A percentile compares a stretch with the other conserved stretches of the same genome.
These are phyloP conservation scores for Mylabris phalerata DNA, from an alignment of 1,140 invertebrate species.

Conservation along the genomic window DNA sequence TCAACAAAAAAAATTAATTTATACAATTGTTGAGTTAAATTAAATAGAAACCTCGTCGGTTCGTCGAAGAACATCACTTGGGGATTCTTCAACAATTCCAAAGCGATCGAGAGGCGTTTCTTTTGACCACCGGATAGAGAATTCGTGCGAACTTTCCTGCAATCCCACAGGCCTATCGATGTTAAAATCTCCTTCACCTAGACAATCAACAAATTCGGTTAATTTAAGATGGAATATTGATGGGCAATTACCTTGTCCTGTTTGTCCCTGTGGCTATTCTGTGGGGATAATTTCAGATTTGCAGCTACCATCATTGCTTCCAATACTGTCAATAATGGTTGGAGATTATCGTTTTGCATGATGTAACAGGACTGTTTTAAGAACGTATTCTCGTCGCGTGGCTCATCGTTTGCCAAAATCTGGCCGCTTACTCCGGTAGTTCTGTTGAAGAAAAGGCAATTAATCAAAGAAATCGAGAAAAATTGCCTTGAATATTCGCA, in stretches of 20 bases:
- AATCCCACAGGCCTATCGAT: conserved; percentile 59
- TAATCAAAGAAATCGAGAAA: too few relatives aligned
- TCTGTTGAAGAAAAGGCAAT: conserved; percentile 34
- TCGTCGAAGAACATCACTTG: conserved; percentile 90
- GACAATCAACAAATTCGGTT: conserved; percentile 12
- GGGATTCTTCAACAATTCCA: conserved; percentile 80
- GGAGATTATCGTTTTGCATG: conserved; percentile 80
- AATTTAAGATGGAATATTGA: too few relatives aligned
- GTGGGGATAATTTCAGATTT: conserved; percentile 70
- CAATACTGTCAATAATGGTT: conserved; percentile 71
- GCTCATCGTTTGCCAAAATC: conserved; percentile 51
- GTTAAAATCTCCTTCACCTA: conserved; percentile 66
- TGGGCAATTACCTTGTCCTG: conserved; percentile 46
- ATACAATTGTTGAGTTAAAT: neutral
- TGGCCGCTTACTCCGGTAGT: conserved; percentile 45
- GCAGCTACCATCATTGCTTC: conserved; percentile 79
- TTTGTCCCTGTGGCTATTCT: conserved; percentile 54
- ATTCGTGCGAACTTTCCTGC: conserved; percentile 58
- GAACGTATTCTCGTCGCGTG: conserved; percentile 55
- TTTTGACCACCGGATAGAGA: conserved; percentile 81
- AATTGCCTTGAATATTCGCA: too few relatives aligned
- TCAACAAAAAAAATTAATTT: neutral
- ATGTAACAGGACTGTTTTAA: conserved; percentile 73
- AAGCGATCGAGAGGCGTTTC: conserved; percentile 81
- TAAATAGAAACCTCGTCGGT: conserved; percentile 70